Base-by-base conservation (phyloP, 2,888 invertebrate species). In the Corythucha ciliata region DNA sequence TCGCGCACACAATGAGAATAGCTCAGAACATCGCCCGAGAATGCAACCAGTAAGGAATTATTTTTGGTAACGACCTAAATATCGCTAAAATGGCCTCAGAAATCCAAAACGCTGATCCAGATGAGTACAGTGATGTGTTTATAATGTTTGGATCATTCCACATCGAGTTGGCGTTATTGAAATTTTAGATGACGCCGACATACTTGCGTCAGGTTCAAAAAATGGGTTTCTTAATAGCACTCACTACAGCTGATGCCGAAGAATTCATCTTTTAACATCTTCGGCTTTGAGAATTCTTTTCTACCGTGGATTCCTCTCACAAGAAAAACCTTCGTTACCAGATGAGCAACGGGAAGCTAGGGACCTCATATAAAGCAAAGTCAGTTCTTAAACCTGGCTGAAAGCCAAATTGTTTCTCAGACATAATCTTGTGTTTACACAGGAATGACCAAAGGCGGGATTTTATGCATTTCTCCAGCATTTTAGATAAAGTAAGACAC, bases 31-130 rank as follows among this genome's bases (percentile, higher is more conserved):
- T 44, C 2, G n/a, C 4, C 18, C 29, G 32, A 21, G 44, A 44
- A 47, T 47, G 33, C 20, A 24, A 36, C 20, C 47, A 47, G 22
- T 25, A 14, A 16, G n/a, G 14, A 3, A 47, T 47, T 10, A 20
- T 47, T 18, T 47, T 21, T 24, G 18, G 34, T 4, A 34, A 47
- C 24, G 47, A 47, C 20, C 22, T 47, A 8, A 21, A 6, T 20
- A 47, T 47, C 20, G 47, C 47, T 2, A 6, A 16, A 24, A 47
- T 47, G 47, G 47, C 47, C 16, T 16, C 36, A 8, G n/a, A 47
- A 21, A 47, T 47, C n/a, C 47, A 47, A 16, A 21, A 16, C 10
- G 10, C 33, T 3, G 47, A 47, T 3, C 3, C 10, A 5, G 34
- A 33, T 3, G 7, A 14, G 24, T 47, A n/a, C 20, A 21, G 36